phyloP scores from a whole-genome alignment of 2,888 invertebrate species.

The Phasia obesa region DNA sequence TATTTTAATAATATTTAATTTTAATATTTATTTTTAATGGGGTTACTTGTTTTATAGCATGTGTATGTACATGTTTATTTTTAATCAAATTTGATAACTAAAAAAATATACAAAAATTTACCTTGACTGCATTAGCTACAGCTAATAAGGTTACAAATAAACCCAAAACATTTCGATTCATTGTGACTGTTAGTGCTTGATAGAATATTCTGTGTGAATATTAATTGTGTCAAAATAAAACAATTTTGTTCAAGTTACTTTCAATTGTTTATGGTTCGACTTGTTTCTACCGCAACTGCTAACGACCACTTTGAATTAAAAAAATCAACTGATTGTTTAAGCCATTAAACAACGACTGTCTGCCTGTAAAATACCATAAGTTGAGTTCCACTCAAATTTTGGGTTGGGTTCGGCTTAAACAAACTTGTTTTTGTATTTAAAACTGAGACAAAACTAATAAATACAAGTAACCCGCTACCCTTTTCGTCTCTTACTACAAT shows the following conservation, averaged over 20 bases:
- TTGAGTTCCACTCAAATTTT: slow-evolving; percentile 55
- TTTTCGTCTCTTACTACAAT: neutral
- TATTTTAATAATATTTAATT: too few relatives aligned
- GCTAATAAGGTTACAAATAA: slow-evolving; percentile 75
- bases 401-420: slow-evolving; percentile 65
- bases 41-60: too few relatives aligned
- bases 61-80: slow-evolving; percentile 30
- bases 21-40: neutral
- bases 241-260: slow-evolving; percentile 8
- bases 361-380: slow-evolving; percentile 14
- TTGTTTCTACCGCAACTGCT: slow-evolving; percentile 10
- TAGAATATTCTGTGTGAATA: slow-evolving; percentile 19
- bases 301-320: slow-evolving; percentile 57
- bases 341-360: slow-evolving; percentile 33
- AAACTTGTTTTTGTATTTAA: slow-evolving; percentile 57
- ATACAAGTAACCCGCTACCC: neutral
- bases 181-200: slow-evolving; percentile 49
- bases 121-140: slow-evolving; percentile 75
- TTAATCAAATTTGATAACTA: slow-evolving; percentile 34
- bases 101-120: slow-evolving; percentile 64
- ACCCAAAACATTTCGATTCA: slow-evolving; percentile 73
- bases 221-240: slow-evolving; percentile 18
- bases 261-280: slow-evolving; percentile 3
- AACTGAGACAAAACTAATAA: slow-evolving; percentile 16
- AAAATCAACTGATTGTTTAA: slow-evolving; percentile 58